phyloP scores from a whole-genome alignment of 2,797 vertebrate genomes.

The Zonotrichia albicollis region DNA sequence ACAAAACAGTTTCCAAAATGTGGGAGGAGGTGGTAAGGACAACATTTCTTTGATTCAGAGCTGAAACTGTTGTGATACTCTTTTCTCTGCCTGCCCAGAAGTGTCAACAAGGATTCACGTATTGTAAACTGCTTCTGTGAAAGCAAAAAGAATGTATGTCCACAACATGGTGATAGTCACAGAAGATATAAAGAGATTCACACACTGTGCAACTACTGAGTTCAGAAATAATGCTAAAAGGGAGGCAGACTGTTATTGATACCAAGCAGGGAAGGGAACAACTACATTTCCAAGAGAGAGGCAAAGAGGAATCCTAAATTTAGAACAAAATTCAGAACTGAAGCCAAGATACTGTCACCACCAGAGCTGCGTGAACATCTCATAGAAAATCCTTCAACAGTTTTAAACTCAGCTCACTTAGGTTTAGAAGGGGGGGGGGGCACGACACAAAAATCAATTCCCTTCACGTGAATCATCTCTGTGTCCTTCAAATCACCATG shows the following conservation, averaged over 20 bases:
- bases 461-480: background rate
- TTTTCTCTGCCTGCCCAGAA: slow-evolving; percentile 20
- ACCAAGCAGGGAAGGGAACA: slow-evolving; percentile 62
- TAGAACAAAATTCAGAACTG: slow-evolving; percentile 65
- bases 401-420: slow-evolving; percentile 20
- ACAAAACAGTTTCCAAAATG: background rate
- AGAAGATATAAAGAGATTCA: slow-evolving; percentile 48
- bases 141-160: slow-evolving; percentile 1
- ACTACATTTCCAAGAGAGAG: slow-evolving; percentile 59
- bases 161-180: slow-evolving; percentile 20
- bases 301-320: slow-evolving; percentile 69
- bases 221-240: slow-evolving; percentile 34
- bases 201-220: slow-evolving; percentile 6
- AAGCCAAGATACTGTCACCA: slow-evolving; percentile 72
- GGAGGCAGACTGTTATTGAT: slow-evolving; percentile 60
- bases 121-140: slow-evolving; percentile 38
- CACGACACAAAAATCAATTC: background rate
- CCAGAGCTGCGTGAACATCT: slow-evolving; percentile 56
- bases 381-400: slow-evolving; percentile 61
- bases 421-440: background rate
- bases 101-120: slow-evolving; percentile 33
- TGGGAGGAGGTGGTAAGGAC: background rate
- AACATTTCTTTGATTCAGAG: slow-evolving; percentile 5
- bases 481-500: background rate
- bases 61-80: background rate